Base-by-base conservation (phyloP, 2,113 vertebrate species). In the Ophiodon elongatus region DNA sequence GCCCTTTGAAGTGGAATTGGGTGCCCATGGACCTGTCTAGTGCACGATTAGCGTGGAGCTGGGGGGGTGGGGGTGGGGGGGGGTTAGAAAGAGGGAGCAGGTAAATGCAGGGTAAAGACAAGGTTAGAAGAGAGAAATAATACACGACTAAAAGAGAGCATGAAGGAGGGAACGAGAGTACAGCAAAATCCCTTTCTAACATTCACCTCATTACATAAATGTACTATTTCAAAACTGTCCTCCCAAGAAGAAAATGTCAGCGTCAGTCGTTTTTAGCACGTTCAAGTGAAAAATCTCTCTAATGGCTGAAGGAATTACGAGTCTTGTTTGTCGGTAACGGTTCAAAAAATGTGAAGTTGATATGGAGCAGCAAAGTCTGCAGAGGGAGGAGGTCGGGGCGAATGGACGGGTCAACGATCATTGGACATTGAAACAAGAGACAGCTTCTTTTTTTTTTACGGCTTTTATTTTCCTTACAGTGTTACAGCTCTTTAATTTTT, bases 1-100 rank as follows among this genome's bases (percentile, higher is more conserved):
- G 91, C 75, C 91, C 93, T 95, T 96, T 96, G 94, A 96, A 95
- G 94, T 95, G 90, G 90, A 94, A 94, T 94, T 90, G 93, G 91
- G 76, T 85, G 85, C 93, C 93, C 50, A 76, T 94, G 91, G 92
- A 95, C 89, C 83, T 93, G 94, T 93, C 89, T 92, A 87, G 86
- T 89, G 83, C 85, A 89, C 93, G 94, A 94, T 94, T 94, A 94
- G 91, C 63, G 81, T 85, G 84, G 81, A 79, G 90, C 85, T 80
- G 37, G 35, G 4, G 35, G 66, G 68, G 76, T 69, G 67, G 74
- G 59, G 83, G 71, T 63, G 66, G 80, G 67, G 47, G 52, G 81
- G 57, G n/a, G n/a, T n/a, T 73, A 70, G 52, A 71, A 71, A 78
- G 76, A n/a, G 6, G 73, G 73, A 83, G 65, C 66, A 71, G 73